Evolutionary conservation across 2,113 vertebrate genomes (phyloP), one percentile per base, ranked within the genome.

Genomic region (Cacatua alba): DNA sequence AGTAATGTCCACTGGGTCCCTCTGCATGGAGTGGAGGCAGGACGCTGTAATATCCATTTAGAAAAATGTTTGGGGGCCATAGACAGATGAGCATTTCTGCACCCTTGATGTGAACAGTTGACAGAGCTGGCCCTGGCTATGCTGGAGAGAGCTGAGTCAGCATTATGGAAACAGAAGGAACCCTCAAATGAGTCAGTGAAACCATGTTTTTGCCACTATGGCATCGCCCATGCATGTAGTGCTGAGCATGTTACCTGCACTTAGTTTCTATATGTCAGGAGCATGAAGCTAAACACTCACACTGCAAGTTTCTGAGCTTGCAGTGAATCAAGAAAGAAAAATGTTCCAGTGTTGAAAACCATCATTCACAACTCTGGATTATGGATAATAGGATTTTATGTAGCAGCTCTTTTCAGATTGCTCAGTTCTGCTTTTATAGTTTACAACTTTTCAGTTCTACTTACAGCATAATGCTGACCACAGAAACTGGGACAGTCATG

Each of bases 1-100:
- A 13, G 33, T 21, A 33, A 1, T 0, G 1, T 29, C 19, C 17
- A 1, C 25, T 3, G 55, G 33, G 19, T 35, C 20, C 0, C 19
- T 49, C 25, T 48, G 23, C 6, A 0, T 25, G 52, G 21, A 37
- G 21, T 21, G 48, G 63, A 59, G 43, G 65, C 17, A 26, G 39
- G 31, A 28, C 25, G 10, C 3, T 16, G 2, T 11, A 33, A 41
- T 59, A 76, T 37, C 57, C 9, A 7, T 63, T 18, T 25, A n/a
- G 72, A 39, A 25, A 44, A 62, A 57, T 46, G 5, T 33, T 31
- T 6, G 17, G 43, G 46, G 9, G 31, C 25, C 17, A 7, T 7
- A 19, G 17, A 3, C 2, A 69, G 43, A 20, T 7, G 23, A 39
- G 6, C 43, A 11, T 41, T 90, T 87, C 23, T 82, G 37, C 20